phyloP scores from a whole-genome alignment of 92 coral and sea anemone species.

The Virgularia gustaviana region DNA sequence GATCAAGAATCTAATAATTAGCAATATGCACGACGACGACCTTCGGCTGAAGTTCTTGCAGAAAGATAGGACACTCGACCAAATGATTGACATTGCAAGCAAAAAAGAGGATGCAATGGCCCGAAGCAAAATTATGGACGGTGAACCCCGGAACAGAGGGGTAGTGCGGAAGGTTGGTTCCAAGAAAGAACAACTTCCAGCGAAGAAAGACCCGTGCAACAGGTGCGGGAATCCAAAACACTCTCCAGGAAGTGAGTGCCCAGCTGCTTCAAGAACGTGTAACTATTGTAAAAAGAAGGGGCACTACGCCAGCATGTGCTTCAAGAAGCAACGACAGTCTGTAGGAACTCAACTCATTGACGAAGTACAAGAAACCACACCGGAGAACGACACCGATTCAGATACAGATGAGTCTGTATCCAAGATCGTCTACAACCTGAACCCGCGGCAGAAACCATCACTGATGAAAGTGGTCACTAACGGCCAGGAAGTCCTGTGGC shows the following conservation, averaged over 20 bases:
- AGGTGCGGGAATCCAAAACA: background rate
- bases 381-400: background rate
- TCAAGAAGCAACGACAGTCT: conserved; percentile 18
- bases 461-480: background rate
- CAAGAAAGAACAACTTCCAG: background rate
- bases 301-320: conserved; percentile 46
- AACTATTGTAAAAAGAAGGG: conserved; percentile 33
- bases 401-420: background rate
- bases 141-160: background rate
- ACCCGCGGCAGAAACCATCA: conserved; percentile 7
- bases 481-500: background rate
- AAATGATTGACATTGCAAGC: conserved; percentile 1
- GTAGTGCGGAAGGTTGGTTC: background rate
- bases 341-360: background rate
- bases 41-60: background rate
- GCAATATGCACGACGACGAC: background rate
- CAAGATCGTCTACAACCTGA: background rate
- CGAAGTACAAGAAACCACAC: background rate
- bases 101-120: background rate
- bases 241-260: background rate
- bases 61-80: conserved; percentile 13
- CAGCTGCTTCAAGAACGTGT: conserved; percentile 7
- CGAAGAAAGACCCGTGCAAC: background rate
- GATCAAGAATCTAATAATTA: conserved; percentile 9
- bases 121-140: conserved; percentile 6